These are phyloP conservation scores for Cuniculus paca DNA, from an alignment of 2,797 vertebrate genomes.

Conservation along the genomic window DNA sequence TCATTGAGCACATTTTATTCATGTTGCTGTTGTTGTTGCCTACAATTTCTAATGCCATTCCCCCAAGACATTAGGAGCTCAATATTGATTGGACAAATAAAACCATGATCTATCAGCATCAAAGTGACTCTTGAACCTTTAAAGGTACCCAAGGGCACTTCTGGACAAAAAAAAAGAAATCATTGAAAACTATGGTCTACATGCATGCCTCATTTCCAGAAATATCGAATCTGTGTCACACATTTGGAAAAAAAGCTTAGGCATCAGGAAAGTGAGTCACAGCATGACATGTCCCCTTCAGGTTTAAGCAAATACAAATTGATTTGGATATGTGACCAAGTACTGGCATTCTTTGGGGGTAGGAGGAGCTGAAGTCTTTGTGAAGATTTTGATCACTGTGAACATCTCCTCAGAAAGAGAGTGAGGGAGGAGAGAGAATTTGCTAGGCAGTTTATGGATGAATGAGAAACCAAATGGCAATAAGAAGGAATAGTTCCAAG, in stretches of 20 bases:
- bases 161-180: not conserved
- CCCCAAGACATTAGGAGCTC: slow-evolving; percentile 15
- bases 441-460: slow-evolving; percentile 41
- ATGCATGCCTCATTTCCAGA: slow-evolving; percentile 21
- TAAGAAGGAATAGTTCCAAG: slow-evolving; percentile 41
- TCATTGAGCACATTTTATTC: not conserved
- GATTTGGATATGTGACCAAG: slow-evolving; percentile 58
- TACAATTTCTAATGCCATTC: not conserved
- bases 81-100: slow-evolving; percentile 58
- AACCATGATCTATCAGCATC: slow-evolving; percentile 19
- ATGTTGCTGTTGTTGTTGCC: not conserved
- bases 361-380: slow-evolving; percentile 49
- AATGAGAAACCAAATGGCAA: slow-evolving; percentile 52
- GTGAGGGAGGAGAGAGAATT: not conserved
- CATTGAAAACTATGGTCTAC: not conserved
- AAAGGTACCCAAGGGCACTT: not conserved
- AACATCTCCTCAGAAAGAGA: slow-evolving; percentile 45
- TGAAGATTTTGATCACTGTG: slow-evolving; percentile 55
- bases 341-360: not conserved
- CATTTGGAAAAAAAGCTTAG: slow-evolving; percentile 47
- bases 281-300: slow-evolving; percentile 42
- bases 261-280: slow-evolving; percentile 25
- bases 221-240: slow-evolving; percentile 66
- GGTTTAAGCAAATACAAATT: slow-evolving; percentile 68
- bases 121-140: slow-evolving; percentile 45